phyloP scores from a whole-genome alignment of 2,888 invertebrate genomes.

The Cryptocephalus moraei region DNA sequence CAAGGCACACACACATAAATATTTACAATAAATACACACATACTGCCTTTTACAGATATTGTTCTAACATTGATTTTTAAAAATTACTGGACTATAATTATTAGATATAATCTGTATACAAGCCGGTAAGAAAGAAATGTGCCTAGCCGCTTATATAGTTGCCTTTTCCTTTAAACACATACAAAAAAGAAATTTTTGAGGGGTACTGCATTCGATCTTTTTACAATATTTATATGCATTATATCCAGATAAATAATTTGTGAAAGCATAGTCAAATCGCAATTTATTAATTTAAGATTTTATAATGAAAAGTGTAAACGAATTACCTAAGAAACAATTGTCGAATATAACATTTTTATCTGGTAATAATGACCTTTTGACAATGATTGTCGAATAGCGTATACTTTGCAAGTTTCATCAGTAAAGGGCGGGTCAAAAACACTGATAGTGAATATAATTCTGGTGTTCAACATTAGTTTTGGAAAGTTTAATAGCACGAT shows the following conservation, averaged over 20 bases:
- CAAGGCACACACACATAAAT: conserved; percentile 54
- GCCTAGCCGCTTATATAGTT: conserved; percentile 6
- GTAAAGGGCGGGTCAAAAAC: too few species aligned
- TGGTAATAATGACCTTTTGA: background rate
- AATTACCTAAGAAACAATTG: too few species aligned
- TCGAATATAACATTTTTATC: too few species aligned
- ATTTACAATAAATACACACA: conserved; percentile 41
- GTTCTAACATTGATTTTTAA: conserved; percentile 14
- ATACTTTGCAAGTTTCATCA: background rate
- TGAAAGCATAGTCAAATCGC: too few species aligned
- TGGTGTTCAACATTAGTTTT: too few species aligned
- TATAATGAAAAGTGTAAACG: too few species aligned
- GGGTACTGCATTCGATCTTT: background rate
- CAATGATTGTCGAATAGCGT: conserved; percentile 7
- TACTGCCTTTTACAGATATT: conserved; percentile 21
- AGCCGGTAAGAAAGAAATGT: conserved; percentile 20
- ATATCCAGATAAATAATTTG: too few species aligned
- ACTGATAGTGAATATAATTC: too few species aligned
- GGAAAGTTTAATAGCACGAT: too few species aligned
- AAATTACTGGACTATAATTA: conserved; percentile 11
- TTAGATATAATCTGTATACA: conserved; percentile 11
- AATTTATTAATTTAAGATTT: too few species aligned
- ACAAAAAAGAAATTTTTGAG: too few species aligned
- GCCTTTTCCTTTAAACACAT: background rate
- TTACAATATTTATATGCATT: background rate